Evolutionary conservation across 2,888 invertebrate species (phyloP).

Genomic region (Lissonota sp.): DNA sequence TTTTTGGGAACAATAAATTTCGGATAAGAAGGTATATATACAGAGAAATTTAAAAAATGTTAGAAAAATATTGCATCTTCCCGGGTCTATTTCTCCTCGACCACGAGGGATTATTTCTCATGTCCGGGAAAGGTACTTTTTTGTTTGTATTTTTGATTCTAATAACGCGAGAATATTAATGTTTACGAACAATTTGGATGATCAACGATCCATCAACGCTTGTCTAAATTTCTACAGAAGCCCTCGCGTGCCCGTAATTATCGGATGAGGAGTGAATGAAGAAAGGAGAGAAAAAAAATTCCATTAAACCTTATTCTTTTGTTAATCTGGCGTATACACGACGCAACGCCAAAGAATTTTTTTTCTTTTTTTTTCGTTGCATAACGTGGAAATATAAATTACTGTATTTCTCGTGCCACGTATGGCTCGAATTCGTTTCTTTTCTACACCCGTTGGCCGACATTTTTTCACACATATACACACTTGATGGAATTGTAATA

Average conservation of each 20-base stretch:
- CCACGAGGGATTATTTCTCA: too few species aligned
- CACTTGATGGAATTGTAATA: neutral
- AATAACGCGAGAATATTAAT: too few species aligned
- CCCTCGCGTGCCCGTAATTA: too few species aligned
- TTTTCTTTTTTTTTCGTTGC: constrained; percentile 2
- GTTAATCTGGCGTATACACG: neutral
- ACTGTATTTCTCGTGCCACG: neutral
- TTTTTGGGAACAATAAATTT: constrained; percentile 85
- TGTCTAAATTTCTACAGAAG: too few species aligned
- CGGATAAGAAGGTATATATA: constrained; percentile 85
- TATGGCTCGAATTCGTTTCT: constrained; percentile 5
- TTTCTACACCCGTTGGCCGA: constrained; percentile 33
- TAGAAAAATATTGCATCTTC: neutral
- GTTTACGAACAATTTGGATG: too few species aligned
- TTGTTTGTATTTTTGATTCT: too few species aligned
- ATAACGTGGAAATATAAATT: constrained; percentile 15
- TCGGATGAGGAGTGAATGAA: too few species aligned
- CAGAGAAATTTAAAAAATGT: neutral
- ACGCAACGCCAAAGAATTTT: neutral
- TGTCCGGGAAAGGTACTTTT: too few species aligned
- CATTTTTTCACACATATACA: constrained; percentile 11
- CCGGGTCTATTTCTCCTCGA: too few species aligned
- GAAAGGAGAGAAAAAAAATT: neutral
- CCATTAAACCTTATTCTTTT: neutral
- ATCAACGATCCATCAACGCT: too few species aligned